phyloP scores from a whole-genome alignment of 2,888 invertebrate genomes.

The Synergus gifuensis region DNA sequence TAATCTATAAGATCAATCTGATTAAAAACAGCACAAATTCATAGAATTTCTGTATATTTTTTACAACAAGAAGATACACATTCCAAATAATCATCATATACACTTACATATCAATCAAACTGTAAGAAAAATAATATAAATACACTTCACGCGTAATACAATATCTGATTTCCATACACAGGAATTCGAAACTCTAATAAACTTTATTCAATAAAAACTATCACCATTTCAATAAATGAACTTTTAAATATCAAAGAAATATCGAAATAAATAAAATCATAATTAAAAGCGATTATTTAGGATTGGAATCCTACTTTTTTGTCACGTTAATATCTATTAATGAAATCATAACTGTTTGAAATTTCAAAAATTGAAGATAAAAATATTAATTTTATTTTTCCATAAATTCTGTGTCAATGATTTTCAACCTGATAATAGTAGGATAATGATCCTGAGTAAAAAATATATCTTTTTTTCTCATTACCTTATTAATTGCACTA shows the following conservation, averaged over 20 bases:
- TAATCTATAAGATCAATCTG: neutral
- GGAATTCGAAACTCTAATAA: neutral
- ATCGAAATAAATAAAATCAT: neutral
- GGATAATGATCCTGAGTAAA: neutral
- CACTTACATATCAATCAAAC: neutral
- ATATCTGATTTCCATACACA: slow-evolving; percentile 4
- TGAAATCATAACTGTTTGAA: neutral
- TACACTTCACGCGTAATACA: slow-evolving; percentile 21
- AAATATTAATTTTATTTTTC: neutral
- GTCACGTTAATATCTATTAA: neutral
- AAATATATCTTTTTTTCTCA: neutral
- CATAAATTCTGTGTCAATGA: neutral
- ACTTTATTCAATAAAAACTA: neutral
- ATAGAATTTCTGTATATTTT: slow-evolving; percentile 14
- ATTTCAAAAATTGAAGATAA: neutral
- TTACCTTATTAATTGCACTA: neutral
- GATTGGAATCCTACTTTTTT: neutral
- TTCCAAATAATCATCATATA: slow-evolving; percentile 5
- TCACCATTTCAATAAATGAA: neutral
- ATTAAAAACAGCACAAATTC: neutral
- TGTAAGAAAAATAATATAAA: slow-evolving; percentile 25
- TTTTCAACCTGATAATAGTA: slow-evolving; percentile 1
- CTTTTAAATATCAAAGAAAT: neutral
- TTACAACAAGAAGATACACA: slow-evolving; percentile 19
- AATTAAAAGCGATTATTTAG: slow-evolving; percentile 9